Evolutionary conservation across 2,113 vertebrate genomes (phyloP), one percentile per base, ranked within the genome.

Genomic region (Brienomyrus longianalis): DNA sequence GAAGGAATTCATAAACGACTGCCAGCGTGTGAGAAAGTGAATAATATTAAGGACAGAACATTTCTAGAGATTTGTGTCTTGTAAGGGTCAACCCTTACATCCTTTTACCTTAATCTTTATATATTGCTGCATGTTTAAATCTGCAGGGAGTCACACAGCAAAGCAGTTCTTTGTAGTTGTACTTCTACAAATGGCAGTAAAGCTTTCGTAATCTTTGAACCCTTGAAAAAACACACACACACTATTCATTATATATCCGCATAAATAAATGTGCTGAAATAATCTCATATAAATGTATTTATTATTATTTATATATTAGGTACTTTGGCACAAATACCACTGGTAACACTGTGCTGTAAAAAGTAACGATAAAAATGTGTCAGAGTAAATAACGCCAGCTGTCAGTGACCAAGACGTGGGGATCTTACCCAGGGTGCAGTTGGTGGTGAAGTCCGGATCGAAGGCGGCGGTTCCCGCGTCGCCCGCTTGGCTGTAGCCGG

Each of bases 401-500:
- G 13, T 10, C 23, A 48, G 83, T 19, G 19, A 83, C 5, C 2
- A 23, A n/a, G 5, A 27, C 31, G 45, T 31, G 17, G 6, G 13
- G 10, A 11, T 84, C 95, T 96, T 94, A 96, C 96, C 94, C 93
- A 95, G 94, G 70, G 94, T 96, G 95, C 96, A 96, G 94, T 96
- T 96, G 89, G 96, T 96, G 92, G 93, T 95, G 92, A 96, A 96
- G 91, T 92, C 91, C 9, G 95, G 95, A 87, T 95, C 95, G 11
- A 95, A 95, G 84, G 93, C 95, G 11, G 95, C 95, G 0, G 91
- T 90, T 52, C 95, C 95, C 87, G 92, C 91, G 0, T 93, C 92
- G 45, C 92, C 88, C n/a, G 92, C 90, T 89, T 94, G 95, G 23
- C 94, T 92, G 83, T 96, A 96, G 91, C 94, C 93, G 86, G 94